Conservation (phyloP, 2,113 vertebrate species). For the Dolichotis patagonum region DNA sequence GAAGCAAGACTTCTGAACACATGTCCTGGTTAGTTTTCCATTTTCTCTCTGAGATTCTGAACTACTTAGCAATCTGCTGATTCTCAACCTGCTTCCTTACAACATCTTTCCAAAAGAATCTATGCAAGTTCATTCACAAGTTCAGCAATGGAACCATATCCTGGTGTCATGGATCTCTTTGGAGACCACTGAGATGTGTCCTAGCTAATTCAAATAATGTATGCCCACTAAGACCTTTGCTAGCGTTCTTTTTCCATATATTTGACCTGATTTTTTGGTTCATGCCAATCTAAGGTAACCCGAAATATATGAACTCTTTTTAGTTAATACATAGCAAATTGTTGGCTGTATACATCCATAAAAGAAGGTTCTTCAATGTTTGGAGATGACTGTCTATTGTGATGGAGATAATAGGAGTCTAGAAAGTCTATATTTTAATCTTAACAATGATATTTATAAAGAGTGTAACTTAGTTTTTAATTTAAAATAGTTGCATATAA, state of each 20-base stretch:
- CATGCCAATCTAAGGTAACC: not conserved
- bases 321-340: not conserved
- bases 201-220: not conserved
- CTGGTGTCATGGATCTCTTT: not conserved
- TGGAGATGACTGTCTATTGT: not conserved
- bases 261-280: not conserved
- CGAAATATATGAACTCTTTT: not conserved
- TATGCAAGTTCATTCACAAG: not conserved
- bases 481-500: not conserved
- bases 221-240: not conserved
- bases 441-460: not conserved
- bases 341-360: not conserved
- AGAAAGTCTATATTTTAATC: not conserved
- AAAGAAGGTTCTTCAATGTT: not conserved
- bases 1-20: not conserved
- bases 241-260: not conserved
- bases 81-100: not conserved
- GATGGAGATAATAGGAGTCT: not conserved
- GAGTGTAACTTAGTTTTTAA: not conserved
- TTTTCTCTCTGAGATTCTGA: not conserved
- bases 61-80: not conserved
- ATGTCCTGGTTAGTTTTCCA: not conserved
- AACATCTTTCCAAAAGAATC: not conserved
- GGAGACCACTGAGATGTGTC: not conserved
- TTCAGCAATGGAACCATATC: not conserved